These are phyloP conservation scores for Penelope pileata DNA, from an alignment of 2,113 vertebrate genomes.

Conservation along the genomic window DNA sequence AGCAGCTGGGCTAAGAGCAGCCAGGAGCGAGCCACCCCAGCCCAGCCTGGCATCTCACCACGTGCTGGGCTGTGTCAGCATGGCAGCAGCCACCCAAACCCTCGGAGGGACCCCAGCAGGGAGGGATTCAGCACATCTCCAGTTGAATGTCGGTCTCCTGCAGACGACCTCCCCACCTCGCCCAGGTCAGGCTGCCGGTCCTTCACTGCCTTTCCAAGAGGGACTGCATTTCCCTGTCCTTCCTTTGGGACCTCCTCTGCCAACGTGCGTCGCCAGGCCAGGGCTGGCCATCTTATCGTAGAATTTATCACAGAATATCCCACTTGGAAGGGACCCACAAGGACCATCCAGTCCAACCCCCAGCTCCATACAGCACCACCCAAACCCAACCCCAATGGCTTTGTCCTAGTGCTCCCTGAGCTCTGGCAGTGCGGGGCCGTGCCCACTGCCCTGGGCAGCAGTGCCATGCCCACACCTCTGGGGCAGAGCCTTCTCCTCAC, in stretches of 20 bases:
- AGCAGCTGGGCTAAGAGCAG: not conserved
- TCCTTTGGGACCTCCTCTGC: not conserved
- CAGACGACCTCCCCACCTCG: not conserved
- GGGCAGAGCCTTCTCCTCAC: not conserved
- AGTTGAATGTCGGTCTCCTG: not conserved
- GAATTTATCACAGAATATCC: not conserved
- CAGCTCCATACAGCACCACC: not conserved
- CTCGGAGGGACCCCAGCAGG: rapidly evolving
- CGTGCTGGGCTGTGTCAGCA: not conserved
- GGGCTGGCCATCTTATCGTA: not conserved
- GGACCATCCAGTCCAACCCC: not conserved
- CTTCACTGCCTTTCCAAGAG: not conserved
- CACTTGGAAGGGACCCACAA: not conserved
- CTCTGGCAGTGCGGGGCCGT: not conserved
- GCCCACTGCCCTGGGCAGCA: not conserved
- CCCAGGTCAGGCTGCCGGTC: rapidly evolving
- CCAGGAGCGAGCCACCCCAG: not conserved
- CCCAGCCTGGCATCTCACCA: not conserved
- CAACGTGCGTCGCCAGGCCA: rapidly evolving
- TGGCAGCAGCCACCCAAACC: rapidly evolving
- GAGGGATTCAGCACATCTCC: not conserved
- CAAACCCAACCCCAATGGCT: not conserved
- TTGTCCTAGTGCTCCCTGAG: not conserved
- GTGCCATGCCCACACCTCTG: too few relatives aligned
- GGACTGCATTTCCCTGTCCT: not conserved